Conservation (phyloP, 2,113 vertebrate species). For the Labrus mixtus region DNA sequence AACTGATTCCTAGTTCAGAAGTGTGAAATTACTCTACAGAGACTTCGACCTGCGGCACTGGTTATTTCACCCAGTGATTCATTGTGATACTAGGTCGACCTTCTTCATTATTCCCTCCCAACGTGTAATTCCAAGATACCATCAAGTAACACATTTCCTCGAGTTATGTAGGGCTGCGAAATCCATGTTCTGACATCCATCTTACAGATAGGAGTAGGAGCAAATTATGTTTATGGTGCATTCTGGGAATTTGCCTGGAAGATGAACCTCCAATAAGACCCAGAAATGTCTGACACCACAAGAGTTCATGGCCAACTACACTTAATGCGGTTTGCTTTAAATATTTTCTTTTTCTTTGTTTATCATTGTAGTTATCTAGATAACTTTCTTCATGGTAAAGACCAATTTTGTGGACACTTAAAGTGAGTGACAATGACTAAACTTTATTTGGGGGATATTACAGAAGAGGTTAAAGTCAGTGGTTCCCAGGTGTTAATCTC, state of each 20-base stretch:
- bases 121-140: not conserved
- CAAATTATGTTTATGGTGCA: not conserved
- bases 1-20: slow-evolving; percentile 15
- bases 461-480: not conserved
- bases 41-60: not conserved
- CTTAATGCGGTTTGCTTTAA: not conserved
- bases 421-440: not conserved
- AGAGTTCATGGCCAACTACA: not conserved
- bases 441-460: not conserved
- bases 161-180: not conserved
- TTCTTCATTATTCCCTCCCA: not conserved
- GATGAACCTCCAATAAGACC: not conserved
- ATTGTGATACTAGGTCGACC: not conserved
- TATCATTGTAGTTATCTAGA: no score
- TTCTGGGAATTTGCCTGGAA: not conserved
- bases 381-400: no score
- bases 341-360: no score
- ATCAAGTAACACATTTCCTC: not conserved
- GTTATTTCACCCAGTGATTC: not conserved
- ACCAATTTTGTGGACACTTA: no score
- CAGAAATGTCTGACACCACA: not conserved
- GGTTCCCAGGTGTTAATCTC: slow-evolving; percentile 41
- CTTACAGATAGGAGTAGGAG: not conserved
- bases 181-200: not conserved
- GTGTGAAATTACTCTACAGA: not conserved